phyloP scores from a whole-genome alignment of 1,140 invertebrate genomes.

The Drosophila littoralis region DNA sequence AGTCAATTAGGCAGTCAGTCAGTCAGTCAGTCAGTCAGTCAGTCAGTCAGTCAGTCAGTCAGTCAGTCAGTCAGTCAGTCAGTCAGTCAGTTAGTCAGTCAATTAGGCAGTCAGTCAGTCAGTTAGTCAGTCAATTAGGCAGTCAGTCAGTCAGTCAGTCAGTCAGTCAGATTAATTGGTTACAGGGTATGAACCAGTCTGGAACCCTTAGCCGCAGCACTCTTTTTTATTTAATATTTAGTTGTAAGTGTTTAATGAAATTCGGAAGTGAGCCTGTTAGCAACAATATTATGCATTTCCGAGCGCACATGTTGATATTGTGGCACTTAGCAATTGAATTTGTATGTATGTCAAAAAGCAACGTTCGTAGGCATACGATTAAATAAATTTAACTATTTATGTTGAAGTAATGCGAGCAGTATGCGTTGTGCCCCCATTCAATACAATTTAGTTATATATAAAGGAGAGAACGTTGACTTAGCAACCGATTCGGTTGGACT shows the following conservation, averaged over 20 bases:
- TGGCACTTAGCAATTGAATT: constrained; percentile 23
- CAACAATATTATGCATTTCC: constrained; percentile 27
- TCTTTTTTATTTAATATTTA: constrained; percentile 6
- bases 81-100: too few species aligned
- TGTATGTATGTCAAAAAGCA: not conserved
- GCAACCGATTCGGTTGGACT: not conserved
- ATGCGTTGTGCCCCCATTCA: constrained; percentile 22
- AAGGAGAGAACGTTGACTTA: constrained; percentile 2
- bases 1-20: too few species aligned
- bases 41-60: too few species aligned
- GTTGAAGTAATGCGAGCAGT: constrained; percentile 6
- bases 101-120: too few species aligned
- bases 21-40: too few species aligned
- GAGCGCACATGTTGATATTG: constrained; percentile 18
- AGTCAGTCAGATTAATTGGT: too few species aligned
- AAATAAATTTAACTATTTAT: constrained; percentile 18
- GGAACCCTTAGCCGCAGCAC: too few species aligned
- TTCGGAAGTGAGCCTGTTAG: constrained; percentile 31
- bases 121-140: too few species aligned
- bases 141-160: too few species aligned
- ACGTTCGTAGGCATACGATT: constrained; percentile 4
- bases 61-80: too few species aligned
- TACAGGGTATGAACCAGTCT: not conserved
- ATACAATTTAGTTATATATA: constrained; percentile 20
- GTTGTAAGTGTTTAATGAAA: constrained; percentile 13